Conservation (phyloP, 2,888 invertebrate species). For the Chirona hameri region DNA sequence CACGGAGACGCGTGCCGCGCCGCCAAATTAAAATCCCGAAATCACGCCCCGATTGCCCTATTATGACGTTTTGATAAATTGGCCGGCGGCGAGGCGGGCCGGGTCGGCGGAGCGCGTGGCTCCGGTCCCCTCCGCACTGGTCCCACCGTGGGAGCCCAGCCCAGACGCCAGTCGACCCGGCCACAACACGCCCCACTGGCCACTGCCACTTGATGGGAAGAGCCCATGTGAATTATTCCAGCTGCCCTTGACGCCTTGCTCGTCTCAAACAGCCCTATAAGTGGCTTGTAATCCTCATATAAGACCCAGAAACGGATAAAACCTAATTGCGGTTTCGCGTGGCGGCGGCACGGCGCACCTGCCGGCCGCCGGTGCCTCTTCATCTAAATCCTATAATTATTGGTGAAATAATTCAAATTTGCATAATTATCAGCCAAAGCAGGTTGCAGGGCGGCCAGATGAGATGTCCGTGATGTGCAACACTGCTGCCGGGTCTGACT, state of each 20-base stretch:
- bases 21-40: constrained; percentile 9
- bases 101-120: too few relatives aligned
- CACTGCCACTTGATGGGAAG: not conserved
- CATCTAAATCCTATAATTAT: constrained; percentile 26
- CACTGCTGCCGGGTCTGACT: not conserved
- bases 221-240: not conserved
- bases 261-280: not conserved
- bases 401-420: constrained; percentile 24
- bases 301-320: constrained; percentile 27
- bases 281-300: not conserved
- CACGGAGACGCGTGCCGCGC: constrained; percentile 8
- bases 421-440: constrained; percentile 8
- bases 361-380: not conserved
- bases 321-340: constrained; percentile 28
- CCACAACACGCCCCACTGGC: not conserved
- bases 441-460: not conserved
- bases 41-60: constrained; percentile 25
- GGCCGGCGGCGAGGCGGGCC: too few relatives aligned
- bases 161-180: not conserved
- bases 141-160: not conserved
- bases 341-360: constrained; percentile 6
- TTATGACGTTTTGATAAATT: constrained; percentile 26
- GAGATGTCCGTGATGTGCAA: not conserved
- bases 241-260: not conserved
- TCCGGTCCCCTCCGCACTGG: not conserved